Evolutionary conservation across 2,797 vertebrate species (phyloP).

Genomic region (Chiloscyllium punctatum): DNA sequence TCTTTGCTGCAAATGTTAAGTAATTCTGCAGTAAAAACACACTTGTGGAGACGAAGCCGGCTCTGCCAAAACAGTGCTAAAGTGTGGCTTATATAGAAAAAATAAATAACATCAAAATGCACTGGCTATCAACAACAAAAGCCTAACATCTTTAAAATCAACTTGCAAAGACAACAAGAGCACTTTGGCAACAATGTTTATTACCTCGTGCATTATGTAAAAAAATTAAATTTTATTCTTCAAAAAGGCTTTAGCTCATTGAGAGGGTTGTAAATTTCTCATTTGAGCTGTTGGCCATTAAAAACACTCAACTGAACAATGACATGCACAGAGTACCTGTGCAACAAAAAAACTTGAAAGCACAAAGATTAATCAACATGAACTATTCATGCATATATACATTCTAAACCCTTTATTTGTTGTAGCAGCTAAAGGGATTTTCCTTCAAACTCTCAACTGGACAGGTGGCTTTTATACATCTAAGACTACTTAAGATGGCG

Average conservation of each 20-base stretch:
- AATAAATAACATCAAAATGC: not conserved
- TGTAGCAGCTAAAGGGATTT: constrained; percentile 36
- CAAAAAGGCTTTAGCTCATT: constrained; percentile 25
- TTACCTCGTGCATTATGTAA: not conserved
- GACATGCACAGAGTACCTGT: constrained; percentile 32
- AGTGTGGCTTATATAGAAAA: not conserved
- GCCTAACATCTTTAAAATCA: not conserved
- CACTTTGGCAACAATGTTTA: not conserved
- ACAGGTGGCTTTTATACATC: constrained; percentile 17
- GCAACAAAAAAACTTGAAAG: constrained; percentile 27
- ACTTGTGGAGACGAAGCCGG: not conserved
- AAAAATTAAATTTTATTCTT: constrained; percentile 25
- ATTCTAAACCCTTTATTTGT: constrained; percentile 38
- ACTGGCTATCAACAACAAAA: not conserved
- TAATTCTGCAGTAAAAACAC: not conserved
- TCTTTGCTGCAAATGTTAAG: not conserved
- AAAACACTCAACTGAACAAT: constrained; percentile 28
- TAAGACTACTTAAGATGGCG: constrained; percentile 3
- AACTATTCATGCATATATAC: constrained; percentile 16
- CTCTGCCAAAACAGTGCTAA: not conserved
- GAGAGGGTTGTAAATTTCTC: constrained; percentile 22
- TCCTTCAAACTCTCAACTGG: not conserved
- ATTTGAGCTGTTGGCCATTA: constrained; percentile 32
- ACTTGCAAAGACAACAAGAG: not conserved
- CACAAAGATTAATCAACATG: constrained; percentile 33